A percentile compares a stretch with the other conserved stretches of the same genome.
phyloP scores from a whole-genome alignment of 2,113 vertebrate species.

The Argyrosomus japonicus region DNA sequence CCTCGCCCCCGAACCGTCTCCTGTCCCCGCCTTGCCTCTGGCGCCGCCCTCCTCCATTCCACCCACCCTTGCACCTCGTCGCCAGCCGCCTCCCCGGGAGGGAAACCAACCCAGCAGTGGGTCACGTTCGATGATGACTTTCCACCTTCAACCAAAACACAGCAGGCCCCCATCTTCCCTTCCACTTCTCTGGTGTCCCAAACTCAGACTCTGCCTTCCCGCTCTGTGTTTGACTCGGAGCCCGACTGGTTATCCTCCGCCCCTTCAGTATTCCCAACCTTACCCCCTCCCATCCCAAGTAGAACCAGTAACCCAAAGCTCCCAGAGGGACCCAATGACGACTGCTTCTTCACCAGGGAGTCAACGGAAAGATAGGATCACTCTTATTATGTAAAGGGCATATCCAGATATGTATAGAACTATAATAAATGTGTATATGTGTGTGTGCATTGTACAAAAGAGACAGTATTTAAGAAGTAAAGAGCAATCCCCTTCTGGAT shows the following conservation, averaged over 20 bases:
- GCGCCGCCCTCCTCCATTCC: conserved; percentile 58
- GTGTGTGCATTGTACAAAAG: conserved; percentile 78
- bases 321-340: conserved; percentile 68
- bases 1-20: background rate
- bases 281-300: conserved; percentile 85
- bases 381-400: conserved; percentile 50
- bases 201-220: conserved; percentile 63
- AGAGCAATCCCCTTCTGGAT: conserved; percentile 52
- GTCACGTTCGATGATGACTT: conserved; percentile 88
- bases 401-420: conserved; percentile 75
- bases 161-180: conserved; percentile 42
- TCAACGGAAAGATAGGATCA: conserved; percentile 88
- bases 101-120: conserved; percentile 86
- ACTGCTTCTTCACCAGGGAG: conserved; percentile 78
- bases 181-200: conserved; percentile 42
- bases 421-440: conserved; percentile 72
- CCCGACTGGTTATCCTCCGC: conserved; percentile 83
- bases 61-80: conserved; percentile 52
- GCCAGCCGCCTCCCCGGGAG: conserved; percentile 60
- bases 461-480: conserved; percentile 73
- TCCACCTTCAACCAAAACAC: conserved; percentile 29
- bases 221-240: conserved; percentile 73
- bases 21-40: conserved; percentile 59
- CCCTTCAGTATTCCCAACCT: conserved; percentile 80
- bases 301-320: conserved; percentile 78